phyloP scores from a whole-genome alignment of 2,888 invertebrate genomes.

The Lithodes maja region DNA sequence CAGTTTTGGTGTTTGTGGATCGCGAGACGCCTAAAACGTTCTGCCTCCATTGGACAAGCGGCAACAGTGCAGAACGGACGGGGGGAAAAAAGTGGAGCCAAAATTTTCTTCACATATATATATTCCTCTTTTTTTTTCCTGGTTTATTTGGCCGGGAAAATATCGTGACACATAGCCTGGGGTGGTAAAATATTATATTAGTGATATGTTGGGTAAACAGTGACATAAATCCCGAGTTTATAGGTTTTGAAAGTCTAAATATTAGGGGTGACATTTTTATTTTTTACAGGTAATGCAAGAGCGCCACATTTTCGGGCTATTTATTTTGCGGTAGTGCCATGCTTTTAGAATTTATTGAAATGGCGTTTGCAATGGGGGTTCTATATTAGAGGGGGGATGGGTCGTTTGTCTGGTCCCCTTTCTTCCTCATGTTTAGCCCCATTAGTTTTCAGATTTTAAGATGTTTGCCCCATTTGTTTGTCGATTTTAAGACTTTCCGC shows the following conservation, averaged over 20 bases:
- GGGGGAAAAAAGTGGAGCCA: not conserved
- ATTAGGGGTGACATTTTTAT: not conserved
- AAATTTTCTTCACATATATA: not conserved
- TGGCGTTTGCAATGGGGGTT: no score
- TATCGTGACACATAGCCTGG: not conserved
- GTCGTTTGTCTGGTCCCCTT: no score
- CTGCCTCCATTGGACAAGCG: constrained; percentile 26
- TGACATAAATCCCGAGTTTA: not conserved
- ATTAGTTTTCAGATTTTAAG: no score
- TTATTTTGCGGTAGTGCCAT: not conserved
- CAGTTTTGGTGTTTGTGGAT: not conserved
- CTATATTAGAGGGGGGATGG: no score
- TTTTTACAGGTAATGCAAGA: not conserved
- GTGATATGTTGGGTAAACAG: not conserved
- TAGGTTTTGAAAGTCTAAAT: not conserved
- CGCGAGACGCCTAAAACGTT: constrained; percentile 47
- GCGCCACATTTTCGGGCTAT: not conserved
- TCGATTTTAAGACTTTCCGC: no score
- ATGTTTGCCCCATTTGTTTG: no score
- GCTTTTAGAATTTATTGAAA: not conserved
- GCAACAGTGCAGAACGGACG: constrained; percentile 42
- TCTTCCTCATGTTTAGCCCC: no score
- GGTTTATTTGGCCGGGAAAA: not conserved
- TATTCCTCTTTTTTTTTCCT: constrained; percentile 18
- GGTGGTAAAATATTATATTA: not conserved